Evolutionary conservation across 2,797 vertebrate species (phyloP).

Genomic region (Lutjanus campechanus): DNA sequence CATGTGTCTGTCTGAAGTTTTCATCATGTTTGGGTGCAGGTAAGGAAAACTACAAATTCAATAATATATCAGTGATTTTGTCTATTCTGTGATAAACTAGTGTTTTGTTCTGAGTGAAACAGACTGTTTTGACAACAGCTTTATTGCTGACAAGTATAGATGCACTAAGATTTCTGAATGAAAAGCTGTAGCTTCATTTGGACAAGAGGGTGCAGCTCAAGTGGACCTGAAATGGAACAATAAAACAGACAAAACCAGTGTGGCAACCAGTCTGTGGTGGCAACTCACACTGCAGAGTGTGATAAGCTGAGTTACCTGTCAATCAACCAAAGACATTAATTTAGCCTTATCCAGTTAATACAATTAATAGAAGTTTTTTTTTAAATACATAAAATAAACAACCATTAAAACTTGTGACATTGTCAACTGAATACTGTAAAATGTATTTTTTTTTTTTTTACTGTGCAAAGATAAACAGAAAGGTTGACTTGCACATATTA

Average conservation of each 20-base stretch:
- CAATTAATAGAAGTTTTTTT: not conserved
- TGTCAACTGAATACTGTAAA: not conserved
- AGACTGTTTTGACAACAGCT: too few relatives aligned
- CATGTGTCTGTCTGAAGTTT: not conserved
- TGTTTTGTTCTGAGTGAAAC: not conserved
- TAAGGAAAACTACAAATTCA: not conserved
- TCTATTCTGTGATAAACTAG: too few relatives aligned
- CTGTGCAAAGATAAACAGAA: not conserved
- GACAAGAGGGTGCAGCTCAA: not conserved
- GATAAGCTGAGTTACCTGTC: not conserved
- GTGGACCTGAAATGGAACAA: not conserved
- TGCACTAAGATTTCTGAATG: not conserved
- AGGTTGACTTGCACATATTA: not conserved
- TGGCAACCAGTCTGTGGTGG: not conserved
- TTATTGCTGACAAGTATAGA: too few relatives aligned
- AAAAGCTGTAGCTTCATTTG: not conserved
- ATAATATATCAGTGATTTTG: not conserved
- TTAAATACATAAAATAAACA: not conserved
- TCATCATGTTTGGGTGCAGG: not conserved
- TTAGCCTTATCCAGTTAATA: not conserved
- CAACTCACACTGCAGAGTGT: not conserved
- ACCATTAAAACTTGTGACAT: not conserved
- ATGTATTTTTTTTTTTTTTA: not conserved
- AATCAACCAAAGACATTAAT: not conserved
- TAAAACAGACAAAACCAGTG: not conserved